These are phyloP conservation scores for Nymphalis io DNA, from an alignment of 1,140 invertebrate species.

Conservation along the genomic window DNA sequence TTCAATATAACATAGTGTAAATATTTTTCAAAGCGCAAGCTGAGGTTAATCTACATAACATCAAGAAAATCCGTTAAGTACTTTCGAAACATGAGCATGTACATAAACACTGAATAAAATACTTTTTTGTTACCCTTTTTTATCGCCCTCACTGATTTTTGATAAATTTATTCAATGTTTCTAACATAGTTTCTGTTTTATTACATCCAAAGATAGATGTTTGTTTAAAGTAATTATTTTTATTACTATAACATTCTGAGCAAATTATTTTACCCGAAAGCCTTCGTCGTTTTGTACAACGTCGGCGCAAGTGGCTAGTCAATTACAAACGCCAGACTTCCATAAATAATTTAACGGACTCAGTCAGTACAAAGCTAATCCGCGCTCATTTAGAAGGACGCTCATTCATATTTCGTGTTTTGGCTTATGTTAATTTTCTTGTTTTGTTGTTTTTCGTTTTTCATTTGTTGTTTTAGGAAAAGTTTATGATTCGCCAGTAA, in stretches of 20 bases:
- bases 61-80: too few relatives aligned
- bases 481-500: neutral
- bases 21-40: too few relatives aligned
- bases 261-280: too few relatives aligned
- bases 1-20: too few relatives aligned
- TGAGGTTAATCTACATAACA: too few relatives aligned
- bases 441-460: constrained; percentile 30
- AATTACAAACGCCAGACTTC: constrained; percentile 31
- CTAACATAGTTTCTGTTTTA: too few relatives aligned
- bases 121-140: too few relatives aligned
- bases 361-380: constrained; percentile 51
- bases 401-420: constrained; percentile 49
- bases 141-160: too few relatives aligned
- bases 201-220: too few relatives aligned
- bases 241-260: neutral
- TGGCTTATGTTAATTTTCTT: constrained; percentile 42
- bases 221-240: neutral
- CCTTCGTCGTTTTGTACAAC: neutral
- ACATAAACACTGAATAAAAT: too few relatives aligned
- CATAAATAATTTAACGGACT: constrained; percentile 58
- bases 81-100: too few relatives aligned
- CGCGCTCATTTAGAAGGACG: constrained; percentile 49
- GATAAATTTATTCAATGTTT: too few relatives aligned
- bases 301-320: neutral
- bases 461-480: neutral